phyloP scores from a whole-genome alignment of 2,797 vertebrate genomes.

The Paguma larvata region DNA sequence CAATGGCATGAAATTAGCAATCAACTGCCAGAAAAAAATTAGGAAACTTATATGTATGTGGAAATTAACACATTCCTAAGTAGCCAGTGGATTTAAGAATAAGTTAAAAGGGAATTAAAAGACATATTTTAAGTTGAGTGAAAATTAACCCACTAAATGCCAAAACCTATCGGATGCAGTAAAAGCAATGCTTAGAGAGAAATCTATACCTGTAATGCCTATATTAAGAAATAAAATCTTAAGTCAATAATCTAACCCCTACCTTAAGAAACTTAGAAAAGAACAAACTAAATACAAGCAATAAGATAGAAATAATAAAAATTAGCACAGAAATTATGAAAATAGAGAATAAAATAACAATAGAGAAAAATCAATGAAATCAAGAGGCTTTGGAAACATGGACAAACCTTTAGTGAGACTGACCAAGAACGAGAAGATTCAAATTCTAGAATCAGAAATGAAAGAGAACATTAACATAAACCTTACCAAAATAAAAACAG shows the following conservation, averaged over 20 bases:
- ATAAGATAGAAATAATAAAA: background rate
- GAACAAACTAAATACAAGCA: background rate
- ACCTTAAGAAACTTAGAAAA: background rate
- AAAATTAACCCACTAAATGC: background rate
- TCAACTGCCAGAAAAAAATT: background rate
- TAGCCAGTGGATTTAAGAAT: background rate
- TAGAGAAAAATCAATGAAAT: background rate
- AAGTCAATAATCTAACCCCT: background rate
- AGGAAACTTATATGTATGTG: background rate
- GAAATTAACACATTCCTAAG: background rate
- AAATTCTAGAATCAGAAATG: background rate
- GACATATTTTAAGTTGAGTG: background rate
- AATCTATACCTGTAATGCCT: background rate
- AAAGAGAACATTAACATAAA: background rate
- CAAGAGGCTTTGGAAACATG: background rate
- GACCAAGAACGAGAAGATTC: too few relatives aligned
- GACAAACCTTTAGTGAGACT: background rate
- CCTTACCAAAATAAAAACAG: background rate
- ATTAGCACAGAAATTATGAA: background rate
- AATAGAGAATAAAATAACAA: background rate
- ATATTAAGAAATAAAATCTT: background rate
- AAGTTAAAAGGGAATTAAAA: background rate
- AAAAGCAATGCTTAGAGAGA: background rate
- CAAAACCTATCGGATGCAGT: background rate
- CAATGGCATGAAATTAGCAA: background rate